Conservation (phyloP, 2,113 vertebrate genomes). For the Ochotona princeps region DNA sequence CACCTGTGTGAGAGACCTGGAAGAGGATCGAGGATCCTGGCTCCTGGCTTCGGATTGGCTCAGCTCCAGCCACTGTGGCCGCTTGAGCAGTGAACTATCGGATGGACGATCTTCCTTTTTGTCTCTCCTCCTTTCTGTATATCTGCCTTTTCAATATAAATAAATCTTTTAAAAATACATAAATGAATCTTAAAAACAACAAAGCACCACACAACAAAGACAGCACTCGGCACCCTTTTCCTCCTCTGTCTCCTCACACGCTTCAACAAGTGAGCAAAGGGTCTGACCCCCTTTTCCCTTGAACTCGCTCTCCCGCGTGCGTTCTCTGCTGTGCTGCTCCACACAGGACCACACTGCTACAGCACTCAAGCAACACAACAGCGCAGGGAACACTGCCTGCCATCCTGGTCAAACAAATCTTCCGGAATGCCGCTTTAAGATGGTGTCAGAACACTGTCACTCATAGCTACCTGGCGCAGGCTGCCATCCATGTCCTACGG, state of each 20-base stretch:
- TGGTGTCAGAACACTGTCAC: background rate
- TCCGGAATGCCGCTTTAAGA: background rate
- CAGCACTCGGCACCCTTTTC: too few relatives aligned
- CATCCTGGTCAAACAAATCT: background rate
- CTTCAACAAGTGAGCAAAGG: background rate
- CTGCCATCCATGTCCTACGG: background rate
- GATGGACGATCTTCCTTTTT: too few relatives aligned
- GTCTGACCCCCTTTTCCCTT: background rate
- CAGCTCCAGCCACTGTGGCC: too few relatives aligned
- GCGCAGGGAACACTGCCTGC: background rate
- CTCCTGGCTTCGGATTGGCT: too few relatives aligned
- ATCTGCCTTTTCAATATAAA: too few relatives aligned
- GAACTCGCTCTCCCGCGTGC: background rate
- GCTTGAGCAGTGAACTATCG: too few relatives aligned
- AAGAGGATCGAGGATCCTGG: too few relatives aligned
- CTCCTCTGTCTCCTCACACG: constrained; percentile 18
- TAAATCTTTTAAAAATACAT: too few relatives aligned
- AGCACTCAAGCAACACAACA: background rate
- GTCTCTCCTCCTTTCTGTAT: too few relatives aligned
- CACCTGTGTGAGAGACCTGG: too few relatives aligned
- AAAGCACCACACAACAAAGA: too few relatives aligned
- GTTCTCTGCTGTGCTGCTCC: background rate
- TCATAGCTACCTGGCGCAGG: background rate
- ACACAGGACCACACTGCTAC: background rate
- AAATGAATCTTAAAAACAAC: too few relatives aligned